phyloP scores from a whole-genome alignment of 2,113 vertebrate species.

The Myiozetetes cayanensis region DNA sequence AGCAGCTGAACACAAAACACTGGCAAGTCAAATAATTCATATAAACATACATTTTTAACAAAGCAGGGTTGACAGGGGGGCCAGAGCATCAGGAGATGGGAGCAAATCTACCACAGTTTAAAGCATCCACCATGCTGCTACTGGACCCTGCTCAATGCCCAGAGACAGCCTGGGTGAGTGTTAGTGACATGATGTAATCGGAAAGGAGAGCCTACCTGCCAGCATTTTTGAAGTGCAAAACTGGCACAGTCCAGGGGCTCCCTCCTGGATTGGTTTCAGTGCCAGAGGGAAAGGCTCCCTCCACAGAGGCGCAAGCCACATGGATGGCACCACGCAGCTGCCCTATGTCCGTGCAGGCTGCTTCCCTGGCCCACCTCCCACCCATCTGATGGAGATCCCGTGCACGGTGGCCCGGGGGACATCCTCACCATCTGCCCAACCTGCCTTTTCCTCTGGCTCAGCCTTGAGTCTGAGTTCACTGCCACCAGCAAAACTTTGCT shows the following conservation, averaged over 20 bases:
- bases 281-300: conserved; percentile 32
- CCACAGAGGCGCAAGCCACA: neutral
- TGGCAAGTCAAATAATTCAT: neutral
- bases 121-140: neutral
- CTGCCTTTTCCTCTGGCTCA: neutral
- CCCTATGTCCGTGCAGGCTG: conserved; percentile 12
- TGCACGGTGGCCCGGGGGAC: neutral
- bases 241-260: neutral
- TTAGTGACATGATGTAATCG: neutral
- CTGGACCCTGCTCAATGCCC: neutral
- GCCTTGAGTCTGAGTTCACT: neutral
- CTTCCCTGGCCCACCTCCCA: conserved; percentile 5
- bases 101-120: conserved; percentile 18
- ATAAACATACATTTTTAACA: conserved; percentile 16
- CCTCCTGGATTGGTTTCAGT: conserved; percentile 20
- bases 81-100: neutral
- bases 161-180: neutral
- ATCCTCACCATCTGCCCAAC: neutral
- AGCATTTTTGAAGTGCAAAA: conserved; percentile 9
- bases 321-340: neutral
- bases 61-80: conserved; percentile 3
- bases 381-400: neutral
- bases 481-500: neutral
- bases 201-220: conserved; percentile 47
- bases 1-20: neutral